Base-by-base conservation (phyloP, 2,888 invertebrate species). In the Microctonus aethiopoides region DNA sequence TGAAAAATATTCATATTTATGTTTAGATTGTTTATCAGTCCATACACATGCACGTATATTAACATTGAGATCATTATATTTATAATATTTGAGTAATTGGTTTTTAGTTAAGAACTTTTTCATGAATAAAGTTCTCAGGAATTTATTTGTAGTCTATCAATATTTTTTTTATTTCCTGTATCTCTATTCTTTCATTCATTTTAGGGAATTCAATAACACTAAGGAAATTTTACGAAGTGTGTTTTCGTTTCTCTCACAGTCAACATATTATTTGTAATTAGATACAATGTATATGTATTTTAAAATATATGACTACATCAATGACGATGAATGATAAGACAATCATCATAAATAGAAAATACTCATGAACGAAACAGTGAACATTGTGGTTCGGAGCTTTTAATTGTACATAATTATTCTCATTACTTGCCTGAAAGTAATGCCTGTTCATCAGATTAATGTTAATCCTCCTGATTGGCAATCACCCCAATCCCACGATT, bases 401-500 rank as follows among this genome's bases (percentile, higher is more conserved):
- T 54, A 66, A 77, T 78, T 73, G 65, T 73, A 39, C 73, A 72
- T 66, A 75, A 77, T 67, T 70, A n/a, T n/a, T 71, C 64, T 46
- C 46, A 46, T 46, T 46, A 46, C 46, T 46, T 46, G 16, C 16
- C 1, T n/a, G 16, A 77, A 67, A 82, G 80, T 81, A 73, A 84
- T 84, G 84, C 84, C 84, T 75, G 81, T 84, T 74, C 84, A 84
- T 74, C 84, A 84, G 79, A 84, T 84, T 71, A 84, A 81, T 81
- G 84, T 84, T 77, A 81, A 82, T 83, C 84, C 84, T 75, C 83
- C 84, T 66, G 84, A 84, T 77, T 83, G 84, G 84, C 84, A 84
- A 75, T 77, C 81, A 75, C 80, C 82, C 73, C 77, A 81, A 70
- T 76, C 81, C 29, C 74, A 81, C 72, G 78, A 77, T 69, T 79